Evolutionary conservation across 2,113 vertebrate species (phyloP).

Genomic region (Abramis brama): DNA sequence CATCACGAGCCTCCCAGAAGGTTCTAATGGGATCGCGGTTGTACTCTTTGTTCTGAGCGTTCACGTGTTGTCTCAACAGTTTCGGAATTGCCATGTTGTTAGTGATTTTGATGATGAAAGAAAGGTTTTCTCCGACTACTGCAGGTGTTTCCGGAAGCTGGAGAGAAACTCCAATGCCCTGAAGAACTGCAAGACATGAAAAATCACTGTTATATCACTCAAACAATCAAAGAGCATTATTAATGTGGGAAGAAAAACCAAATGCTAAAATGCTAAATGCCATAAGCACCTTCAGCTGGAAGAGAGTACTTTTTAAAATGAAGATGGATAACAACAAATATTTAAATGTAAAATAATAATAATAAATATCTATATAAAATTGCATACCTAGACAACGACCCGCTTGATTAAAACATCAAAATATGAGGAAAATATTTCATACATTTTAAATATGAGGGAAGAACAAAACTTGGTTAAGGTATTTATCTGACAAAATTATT

Average conservation of each 20-base stretch:
- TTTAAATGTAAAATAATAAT: not conserved
- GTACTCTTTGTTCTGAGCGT: slow-evolving; percentile 77
- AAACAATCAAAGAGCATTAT: not conserved
- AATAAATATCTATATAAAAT: too few species aligned
- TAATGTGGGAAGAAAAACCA: not conserved
- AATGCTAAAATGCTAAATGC: not conserved
- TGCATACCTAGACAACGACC: too few species aligned
- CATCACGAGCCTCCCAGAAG: slow-evolving; percentile 69
- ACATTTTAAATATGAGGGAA: too few species aligned
- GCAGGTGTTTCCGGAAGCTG: slow-evolving; percentile 62
- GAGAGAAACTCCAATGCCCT: slow-evolving; percentile 60
- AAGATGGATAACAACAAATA: not conserved
- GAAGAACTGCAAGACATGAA: slow-evolving; percentile 13
- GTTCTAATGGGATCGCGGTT: slow-evolving; percentile 66
- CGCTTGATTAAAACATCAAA: too few species aligned
- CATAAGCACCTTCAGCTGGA: not conserved
- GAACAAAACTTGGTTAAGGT: too few species aligned
- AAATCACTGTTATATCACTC: not conserved
- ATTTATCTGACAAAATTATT: too few species aligned
- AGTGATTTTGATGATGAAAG: slow-evolving; percentile 66
- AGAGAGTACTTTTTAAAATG: not conserved
- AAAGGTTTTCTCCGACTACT: slow-evolving; percentile 64
- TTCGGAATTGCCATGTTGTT: slow-evolving; percentile 64
- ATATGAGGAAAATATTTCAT: too few species aligned
- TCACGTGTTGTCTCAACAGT: slow-evolving; percentile 63